Percentiles rank a stretch among this genome's conserved stretches.
phyloP scores from a whole-genome alignment of 1,140 invertebrate species.

The Brachionus paranguensis region DNA sequence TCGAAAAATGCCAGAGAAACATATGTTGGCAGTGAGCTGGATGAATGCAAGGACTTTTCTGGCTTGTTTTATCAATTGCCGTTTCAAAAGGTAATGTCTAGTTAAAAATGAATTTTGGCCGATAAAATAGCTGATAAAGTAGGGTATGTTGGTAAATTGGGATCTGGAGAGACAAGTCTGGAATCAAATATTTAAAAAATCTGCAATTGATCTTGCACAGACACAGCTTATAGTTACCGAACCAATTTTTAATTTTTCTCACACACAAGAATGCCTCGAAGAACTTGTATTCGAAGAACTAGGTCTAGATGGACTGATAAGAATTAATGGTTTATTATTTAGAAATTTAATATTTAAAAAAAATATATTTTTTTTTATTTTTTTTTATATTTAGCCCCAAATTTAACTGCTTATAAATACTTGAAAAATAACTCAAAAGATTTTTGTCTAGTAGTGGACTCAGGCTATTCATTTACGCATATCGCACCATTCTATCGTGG shows the following conservation, averaged over 20 bases:
- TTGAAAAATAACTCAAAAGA: slow-evolving; percentile 14
- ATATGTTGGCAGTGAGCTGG: slow-evolving; percentile 9
- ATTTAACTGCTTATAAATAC: slow-evolving; percentile 19
- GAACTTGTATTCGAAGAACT: slow-evolving; percentile 30
- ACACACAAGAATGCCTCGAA: slow-evolving; percentile 24
- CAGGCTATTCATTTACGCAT: slow-evolving; percentile 90
- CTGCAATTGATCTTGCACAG: not conserved
- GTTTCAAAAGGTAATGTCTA: slow-evolving; percentile 22
- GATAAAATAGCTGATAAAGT: not conserved
- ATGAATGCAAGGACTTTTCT: slow-evolving; percentile 26
- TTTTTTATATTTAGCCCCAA: not conserved
- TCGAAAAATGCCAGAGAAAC: slow-evolving; percentile 36
- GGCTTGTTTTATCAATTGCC: slow-evolving; percentile 29
- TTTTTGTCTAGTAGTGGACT: slow-evolving; percentile 67
- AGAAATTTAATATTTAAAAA: no score
- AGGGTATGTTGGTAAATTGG: slow-evolving; percentile 39
- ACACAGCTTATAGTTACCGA: slow-evolving; percentile 36
- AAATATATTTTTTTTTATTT: not conserved
- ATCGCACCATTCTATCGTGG: slow-evolving; percentile 88
- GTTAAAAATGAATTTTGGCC: not conserved
- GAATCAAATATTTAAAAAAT: slow-evolving; percentile 29
- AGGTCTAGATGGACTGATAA: not conserved
- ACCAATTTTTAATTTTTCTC: slow-evolving; percentile 34
- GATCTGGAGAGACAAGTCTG: slow-evolving; percentile 29
- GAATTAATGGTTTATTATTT: not conserved